phyloP scores from a whole-genome alignment of 2,888 invertebrate species.

The Eubasilissa splendida region DNA sequence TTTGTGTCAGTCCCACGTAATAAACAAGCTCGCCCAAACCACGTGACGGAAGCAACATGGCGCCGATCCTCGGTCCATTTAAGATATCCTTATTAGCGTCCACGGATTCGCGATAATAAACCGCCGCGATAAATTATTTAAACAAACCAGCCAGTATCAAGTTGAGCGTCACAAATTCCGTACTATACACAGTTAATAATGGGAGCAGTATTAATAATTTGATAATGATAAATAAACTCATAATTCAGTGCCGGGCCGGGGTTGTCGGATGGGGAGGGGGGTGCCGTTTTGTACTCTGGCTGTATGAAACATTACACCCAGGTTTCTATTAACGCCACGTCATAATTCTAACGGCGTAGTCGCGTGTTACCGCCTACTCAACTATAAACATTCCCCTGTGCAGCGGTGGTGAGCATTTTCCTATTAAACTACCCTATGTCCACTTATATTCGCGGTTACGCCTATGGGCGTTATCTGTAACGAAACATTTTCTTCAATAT shows the following conservation, averaged over 20 bases:
- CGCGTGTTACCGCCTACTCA: slow-evolving; percentile 36
- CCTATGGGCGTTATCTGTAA: too few relatives aligned
- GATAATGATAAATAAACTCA: slow-evolving; percentile 76
- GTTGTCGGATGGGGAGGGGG: slow-evolving; percentile 47
- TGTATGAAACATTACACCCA: slow-evolving; percentile 59
- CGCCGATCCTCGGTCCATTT: slow-evolving; percentile 49
- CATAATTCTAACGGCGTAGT: slow-evolving; percentile 56
- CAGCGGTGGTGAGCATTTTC: slow-evolving; percentile 28
- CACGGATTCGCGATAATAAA: slow-evolving; percentile 50
- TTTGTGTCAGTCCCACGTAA: slow-evolving; percentile 17
- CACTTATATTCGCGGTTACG: too few relatives aligned
- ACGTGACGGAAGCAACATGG: slow-evolving; percentile 35
- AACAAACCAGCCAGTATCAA: slow-evolving; percentile 45
- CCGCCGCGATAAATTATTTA: slow-evolving; percentile 53
- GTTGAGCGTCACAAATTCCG: slow-evolving; percentile 42
- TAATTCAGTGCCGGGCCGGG: slow-evolving; percentile 64
- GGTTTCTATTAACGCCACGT: slow-evolving; percentile 58
- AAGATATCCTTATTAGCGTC: slow-evolving; percentile 55
- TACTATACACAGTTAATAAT: slow-evolving; percentile 56
- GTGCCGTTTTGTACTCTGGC: slow-evolving; percentile 44
- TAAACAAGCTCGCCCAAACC: slow-evolving; percentile 21
- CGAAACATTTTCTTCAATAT: too few relatives aligned
- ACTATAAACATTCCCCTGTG: slow-evolving; percentile 34
- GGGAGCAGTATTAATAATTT: slow-evolving; percentile 72
- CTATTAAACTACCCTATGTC: too few relatives aligned